Percentiles rank a stretch among this genome's conserved stretches.
phyloP scores from a whole-genome alignment of 2,888 invertebrate genomes.

The Zygogramma bicolorata region DNA sequence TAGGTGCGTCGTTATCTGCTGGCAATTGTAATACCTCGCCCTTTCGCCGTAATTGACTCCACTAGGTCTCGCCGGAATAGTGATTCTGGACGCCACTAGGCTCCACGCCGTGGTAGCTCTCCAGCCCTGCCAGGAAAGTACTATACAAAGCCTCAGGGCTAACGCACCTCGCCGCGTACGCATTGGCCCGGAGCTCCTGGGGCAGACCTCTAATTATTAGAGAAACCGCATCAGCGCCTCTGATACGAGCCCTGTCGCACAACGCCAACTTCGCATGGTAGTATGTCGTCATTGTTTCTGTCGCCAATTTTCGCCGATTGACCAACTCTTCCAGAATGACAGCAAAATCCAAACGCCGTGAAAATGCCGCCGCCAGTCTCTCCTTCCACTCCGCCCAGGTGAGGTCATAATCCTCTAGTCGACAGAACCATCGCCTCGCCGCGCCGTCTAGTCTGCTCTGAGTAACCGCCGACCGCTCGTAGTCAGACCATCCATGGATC shows the following conservation, averaged over 20 bases:
- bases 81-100: background rate
- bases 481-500: constrained; percentile 40
- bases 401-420: constrained; percentile 38
- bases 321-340: constrained; percentile 51
- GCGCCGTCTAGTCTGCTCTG: constrained; percentile 12
- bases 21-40: constrained; percentile 18
- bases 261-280: constrained; percentile 52
- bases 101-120: background rate
- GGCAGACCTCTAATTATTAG: constrained; percentile 36
- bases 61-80: background rate
- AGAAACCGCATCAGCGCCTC: constrained; percentile 28
- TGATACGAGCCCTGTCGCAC: constrained; percentile 19
- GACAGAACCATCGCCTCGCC: constrained; percentile 29
- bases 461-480: background rate
- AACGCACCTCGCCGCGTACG: constrained; percentile 27
- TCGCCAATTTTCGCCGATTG: constrained; percentile 43
- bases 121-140: constrained; percentile 23
- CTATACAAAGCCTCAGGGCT: constrained; percentile 23
- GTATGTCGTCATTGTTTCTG: constrained; percentile 53
- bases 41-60: background rate
- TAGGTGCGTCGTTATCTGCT: background rate
- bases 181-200: constrained; percentile 32
- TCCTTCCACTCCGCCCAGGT: constrained; percentile 54
- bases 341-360: constrained; percentile 49
- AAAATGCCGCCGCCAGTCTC: constrained; percentile 40